phyloP scores from a whole-genome alignment of 2,113 vertebrate genomes.

The Zosterops pallidus region DNA sequence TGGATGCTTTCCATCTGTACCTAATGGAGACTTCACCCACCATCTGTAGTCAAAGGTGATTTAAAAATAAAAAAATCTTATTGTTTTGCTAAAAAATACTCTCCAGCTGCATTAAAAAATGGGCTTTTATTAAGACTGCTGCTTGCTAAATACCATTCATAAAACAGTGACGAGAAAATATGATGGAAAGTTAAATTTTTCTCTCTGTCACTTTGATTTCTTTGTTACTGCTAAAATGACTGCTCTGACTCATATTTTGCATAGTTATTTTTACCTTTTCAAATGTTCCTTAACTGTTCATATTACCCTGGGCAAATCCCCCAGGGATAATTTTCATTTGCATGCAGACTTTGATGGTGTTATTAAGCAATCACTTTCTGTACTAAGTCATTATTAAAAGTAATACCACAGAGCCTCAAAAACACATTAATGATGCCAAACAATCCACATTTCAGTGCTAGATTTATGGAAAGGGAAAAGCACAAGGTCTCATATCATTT shows the following conservation, averaged over 20 bases:
- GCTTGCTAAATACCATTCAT: constrained; percentile 65
- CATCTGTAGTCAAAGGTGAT: constrained; percentile 25
- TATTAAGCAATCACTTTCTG: constrained; percentile 67
- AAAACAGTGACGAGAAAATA: background rate
- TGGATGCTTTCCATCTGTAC: constrained; percentile 81
- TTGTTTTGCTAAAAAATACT: constrained; percentile 38
- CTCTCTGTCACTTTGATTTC: constrained; percentile 66
- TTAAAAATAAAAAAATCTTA: background rate
- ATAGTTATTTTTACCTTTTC: constrained; percentile 69
- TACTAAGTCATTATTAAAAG: constrained; percentile 63
- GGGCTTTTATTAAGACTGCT: constrained; percentile 17
- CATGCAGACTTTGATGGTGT: constrained; percentile 65
- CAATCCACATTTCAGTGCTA: constrained; percentile 1
- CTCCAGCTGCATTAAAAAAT: background rate
- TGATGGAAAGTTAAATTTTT: constrained; percentile 67
- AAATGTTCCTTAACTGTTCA: constrained; percentile 60
- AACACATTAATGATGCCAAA: constrained; percentile 52
- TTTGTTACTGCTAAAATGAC: constrained; percentile 59
- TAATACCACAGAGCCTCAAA: constrained; percentile 55
- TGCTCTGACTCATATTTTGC: constrained; percentile 65
- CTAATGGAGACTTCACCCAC: constrained; percentile 68
- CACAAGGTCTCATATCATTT: background rate
- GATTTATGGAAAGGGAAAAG: constrained; percentile 46
- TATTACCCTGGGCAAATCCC: constrained; percentile 48
- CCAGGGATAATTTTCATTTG: constrained; percentile 61